These are phyloP conservation scores for Gymnocypris eckloni DNA, from an alignment of 2,797 vertebrate genomes.

Conservation along the genomic window DNA sequence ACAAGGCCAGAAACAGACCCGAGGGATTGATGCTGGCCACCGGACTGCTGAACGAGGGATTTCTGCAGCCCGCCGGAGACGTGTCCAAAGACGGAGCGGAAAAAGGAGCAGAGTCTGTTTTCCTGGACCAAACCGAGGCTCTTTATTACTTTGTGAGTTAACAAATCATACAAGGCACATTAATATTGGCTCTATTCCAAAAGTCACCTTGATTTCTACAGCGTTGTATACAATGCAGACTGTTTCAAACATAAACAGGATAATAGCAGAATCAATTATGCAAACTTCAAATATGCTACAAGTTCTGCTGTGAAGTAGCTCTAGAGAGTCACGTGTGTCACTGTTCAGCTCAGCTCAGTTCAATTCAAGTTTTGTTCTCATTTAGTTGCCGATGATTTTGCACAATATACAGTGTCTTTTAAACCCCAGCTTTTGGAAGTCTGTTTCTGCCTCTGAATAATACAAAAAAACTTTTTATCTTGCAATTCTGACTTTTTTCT, in stretches of 20 bases:
- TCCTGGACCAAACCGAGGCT: slow-evolving; percentile 86
- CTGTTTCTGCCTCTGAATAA: too few species aligned
- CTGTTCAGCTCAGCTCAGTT: neutral
- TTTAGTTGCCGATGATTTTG: too few species aligned
- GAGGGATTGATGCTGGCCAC: slow-evolving; percentile 90
- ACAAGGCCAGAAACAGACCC: slow-evolving; percentile 83
- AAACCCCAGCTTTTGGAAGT: too few species aligned
- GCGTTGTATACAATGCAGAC: neutral
- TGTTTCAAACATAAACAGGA: neutral
- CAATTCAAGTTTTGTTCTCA: too few species aligned
- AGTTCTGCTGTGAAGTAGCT: neutral
- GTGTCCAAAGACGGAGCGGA: slow-evolving; percentile 84
- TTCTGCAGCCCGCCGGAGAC: slow-evolving; percentile 90
- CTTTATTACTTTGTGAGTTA: slow-evolving; percentile 95
- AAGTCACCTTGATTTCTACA: neutral
- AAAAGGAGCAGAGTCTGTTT: slow-evolving; percentile 75
- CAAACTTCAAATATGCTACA: neutral
- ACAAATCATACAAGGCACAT: neutral
- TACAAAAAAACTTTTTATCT: too few species aligned
- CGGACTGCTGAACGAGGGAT: slow-evolving; percentile 91
- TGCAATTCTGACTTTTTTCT: neutral
- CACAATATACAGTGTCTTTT: too few species aligned
- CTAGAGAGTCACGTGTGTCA: neutral
- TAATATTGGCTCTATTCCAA: neutral
- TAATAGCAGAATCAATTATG: neutral